Evolutionary conservation across 1,140 invertebrate species (phyloP), one percentile per base, ranked within the genome.

Genomic region (Hirudo medicinalis): DNA sequence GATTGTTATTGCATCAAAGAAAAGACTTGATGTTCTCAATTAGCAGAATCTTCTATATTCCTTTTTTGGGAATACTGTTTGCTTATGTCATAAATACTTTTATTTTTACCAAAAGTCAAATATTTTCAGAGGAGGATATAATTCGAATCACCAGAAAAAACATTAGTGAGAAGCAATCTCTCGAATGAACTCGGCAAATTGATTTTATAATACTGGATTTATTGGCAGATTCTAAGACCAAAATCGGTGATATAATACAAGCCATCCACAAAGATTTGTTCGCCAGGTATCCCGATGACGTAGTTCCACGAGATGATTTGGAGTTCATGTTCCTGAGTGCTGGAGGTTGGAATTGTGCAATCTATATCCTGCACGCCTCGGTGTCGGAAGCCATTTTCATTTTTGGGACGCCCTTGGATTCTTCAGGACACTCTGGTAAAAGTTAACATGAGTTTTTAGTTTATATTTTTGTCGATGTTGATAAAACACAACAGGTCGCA

Each of bases 301-400:
- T 82, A 29, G 63, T 82, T 29, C 75, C 76, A 0, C 72, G 74
- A 0, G 67, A 78, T 55, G 76, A 80, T 57, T 71, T 77, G n/a
- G 76, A 80, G 63, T 82, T 79, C 79, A 74, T 82, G 25, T 82
- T 82, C 72, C 78, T 82, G 75, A 81, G 81, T 73, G 78, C 79
- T 70, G 81, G 80, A 0, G 81, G 81, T 0, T 81, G 80, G 80
- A 81, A 82, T 80, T 80, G 80, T 0, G 76, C 76, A 25, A 79
- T 82, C 73, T 79, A 75, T 69, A 54, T 82, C 3, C 74, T 82
- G 5, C 80, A 82, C 74, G 80, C 80, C 13, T 82, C 81, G 2
- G 25, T 81, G 0, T 80, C 81, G 27, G 81, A 82, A 69, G 81
- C 81, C 74, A 76, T 82, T 6, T 71, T 82, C n/a, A 78, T 82